Evolutionary conservation across 2,113 vertebrate genomes (phyloP), one percentile per base, ranked within the genome.

Genomic region (Heterotis niloticus): DNA sequence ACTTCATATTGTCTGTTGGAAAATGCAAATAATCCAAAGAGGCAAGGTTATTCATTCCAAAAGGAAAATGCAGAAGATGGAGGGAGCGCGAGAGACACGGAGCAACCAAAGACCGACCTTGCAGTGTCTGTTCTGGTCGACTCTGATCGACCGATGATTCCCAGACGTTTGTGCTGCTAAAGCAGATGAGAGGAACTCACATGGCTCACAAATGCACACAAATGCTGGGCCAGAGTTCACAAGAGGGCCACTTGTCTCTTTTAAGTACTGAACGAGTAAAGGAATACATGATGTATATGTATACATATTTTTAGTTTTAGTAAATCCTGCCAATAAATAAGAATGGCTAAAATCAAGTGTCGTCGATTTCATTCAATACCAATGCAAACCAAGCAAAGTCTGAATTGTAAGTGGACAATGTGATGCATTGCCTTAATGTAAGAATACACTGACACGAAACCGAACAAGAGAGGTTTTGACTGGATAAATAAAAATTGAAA

Each of bases 261-360:
- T 78, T 67, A 82, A 85, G 70, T 72, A 81, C 74, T 81, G 34
- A 81, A 82, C 78, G 69, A 83, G 52, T 81, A 82, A 81, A 86
- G 76, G 66, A 62, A 28, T 87, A 84, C 57, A 77, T 89, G 87
- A 90, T 89, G 90, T 88, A 80, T 88, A 87, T 90, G 84, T 89
- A 85, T 81, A 81, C 87, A 85, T 85, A 85, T 84, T 90, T 89
- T 90, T 85, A 68, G 88, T 80, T 75, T 84, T 85, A 77, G 64
- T 54, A 78, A n/a, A 77, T 78, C 83, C 80, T 34, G 26, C 82
- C 81, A 91, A 89, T 89, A 90, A 82, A 80, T 75, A 80, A 51
- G 76, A 70, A 18, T 79, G n/a, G n/a, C 51, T 34, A 79, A 79
- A 79, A 44, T 44, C 34, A 44, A 4, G 2, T 44, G 34, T 44